A percentile compares a stretch with the other conserved stretches of the same genome.
These are phyloP conservation scores for Microhierax caerulescens DNA, from an alignment of 2,797 vertebrate species.

Conservation along the genomic window DNA sequence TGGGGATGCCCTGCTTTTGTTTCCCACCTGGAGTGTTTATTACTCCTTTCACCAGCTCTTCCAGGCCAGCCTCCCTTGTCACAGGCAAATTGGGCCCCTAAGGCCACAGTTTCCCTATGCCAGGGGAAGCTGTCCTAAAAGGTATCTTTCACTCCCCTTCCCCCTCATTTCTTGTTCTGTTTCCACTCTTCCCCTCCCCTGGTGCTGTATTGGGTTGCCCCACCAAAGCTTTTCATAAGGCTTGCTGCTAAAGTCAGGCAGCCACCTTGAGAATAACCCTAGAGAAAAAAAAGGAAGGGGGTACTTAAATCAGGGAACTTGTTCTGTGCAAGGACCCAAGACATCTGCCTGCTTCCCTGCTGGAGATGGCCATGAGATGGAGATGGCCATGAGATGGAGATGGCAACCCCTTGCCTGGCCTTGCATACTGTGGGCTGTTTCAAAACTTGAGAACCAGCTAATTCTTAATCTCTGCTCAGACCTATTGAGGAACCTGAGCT, in stretches of 20 bases:
- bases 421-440: not conserved
- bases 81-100: not conserved
- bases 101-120: not conserved
- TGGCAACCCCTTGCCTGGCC: not conserved
- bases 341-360: not conserved
- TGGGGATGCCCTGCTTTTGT: not conserved
- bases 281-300: not conserved
- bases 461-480: not conserved
- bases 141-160: not conserved
- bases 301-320: not conserved
- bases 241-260: not conserved
- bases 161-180: not conserved
- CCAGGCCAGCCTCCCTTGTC: not conserved
- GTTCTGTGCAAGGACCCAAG: not conserved
- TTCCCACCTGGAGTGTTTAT: slow-evolving; percentile 1
- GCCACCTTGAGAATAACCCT: not conserved
- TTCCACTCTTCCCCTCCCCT: not conserved
- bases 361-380: not conserved
- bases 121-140: not conserved
- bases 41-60: not conserved
- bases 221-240: not conserved
- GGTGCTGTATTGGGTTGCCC: rapidly evolving
- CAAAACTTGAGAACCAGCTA: not conserved
- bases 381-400: too few relatives aligned
- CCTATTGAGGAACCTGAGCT: not conserved